phyloP scores from a whole-genome alignment of 2,888 invertebrate genomes.

The Erebia palarica region DNA sequence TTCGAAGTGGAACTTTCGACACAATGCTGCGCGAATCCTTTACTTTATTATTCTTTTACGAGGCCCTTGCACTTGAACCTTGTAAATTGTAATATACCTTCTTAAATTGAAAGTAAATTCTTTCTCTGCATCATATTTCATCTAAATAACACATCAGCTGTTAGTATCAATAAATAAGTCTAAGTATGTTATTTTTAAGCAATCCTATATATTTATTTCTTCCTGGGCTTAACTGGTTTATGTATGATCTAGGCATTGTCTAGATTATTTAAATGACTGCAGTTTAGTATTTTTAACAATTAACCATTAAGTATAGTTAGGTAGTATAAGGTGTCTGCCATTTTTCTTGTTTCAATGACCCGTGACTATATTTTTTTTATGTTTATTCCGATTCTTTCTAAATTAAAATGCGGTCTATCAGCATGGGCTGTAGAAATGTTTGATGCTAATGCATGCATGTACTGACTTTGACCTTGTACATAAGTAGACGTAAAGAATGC shows the following conservation, averaged over 20 bases:
- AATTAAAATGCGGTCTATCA: background rate
- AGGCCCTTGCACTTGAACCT: conserved; percentile 64
- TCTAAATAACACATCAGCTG: conserved; percentile 13
- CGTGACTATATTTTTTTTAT: background rate
- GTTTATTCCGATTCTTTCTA: background rate
- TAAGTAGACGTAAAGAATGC: background rate
- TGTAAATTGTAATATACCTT: conserved; percentile 44
- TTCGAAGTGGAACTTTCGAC: conserved; percentile 58
- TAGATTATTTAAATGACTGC: too few relatives aligned
- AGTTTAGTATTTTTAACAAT: too few relatives aligned
- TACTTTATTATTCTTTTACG: conserved; percentile 67
- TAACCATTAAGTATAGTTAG: too few relatives aligned
- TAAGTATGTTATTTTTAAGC: background rate
- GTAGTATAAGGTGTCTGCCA: too few relatives aligned
- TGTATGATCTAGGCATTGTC: too few relatives aligned
- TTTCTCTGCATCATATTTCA: conserved; percentile 34
- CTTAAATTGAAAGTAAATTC: conserved; percentile 38
- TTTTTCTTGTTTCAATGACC: too few relatives aligned
- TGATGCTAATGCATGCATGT: conserved; percentile 18
- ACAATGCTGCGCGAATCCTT: conserved; percentile 60
- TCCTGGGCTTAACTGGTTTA: too few relatives aligned
- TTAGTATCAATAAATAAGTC: background rate
- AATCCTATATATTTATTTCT: background rate
- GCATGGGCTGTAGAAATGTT: background rate
- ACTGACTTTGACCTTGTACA: conserved; percentile 27